Evolutionary conservation across 1,140 invertebrate species (phyloP), one percentile per base, ranked within the genome.

Genomic region (Chrysomallon squamiferum): DNA sequence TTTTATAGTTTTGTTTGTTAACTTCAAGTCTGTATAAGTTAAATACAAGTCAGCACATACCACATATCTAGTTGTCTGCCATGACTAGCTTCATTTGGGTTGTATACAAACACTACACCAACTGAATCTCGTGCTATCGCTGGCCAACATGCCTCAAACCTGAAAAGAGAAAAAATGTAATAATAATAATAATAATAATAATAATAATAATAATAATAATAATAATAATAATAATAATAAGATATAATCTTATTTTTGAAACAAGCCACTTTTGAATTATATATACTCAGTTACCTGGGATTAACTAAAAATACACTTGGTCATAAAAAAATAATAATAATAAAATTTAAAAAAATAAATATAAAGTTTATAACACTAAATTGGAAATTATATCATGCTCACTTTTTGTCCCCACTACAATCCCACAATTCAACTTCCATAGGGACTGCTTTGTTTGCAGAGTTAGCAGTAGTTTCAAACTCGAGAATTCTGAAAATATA

Each of bases 131-230:
- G 86, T 49, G 90, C 88, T 65, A 93, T 87, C 9, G 91, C 91
- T 58, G 92, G 90, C 93, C 93, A 94, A 79, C 91, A 93, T 18
- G 87, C 87, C 80, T 92, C 90, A 85, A 89, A 93, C 75, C 92
- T 93, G 69, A 32, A 30, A 32, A 33, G 22, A 6, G 6, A 27
- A 50, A 20, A 50, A 5, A 50, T 9, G 18, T 11, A 18, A 57
- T 54, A 9, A 54, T 45, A 11, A 45, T 45, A 11, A 45, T 45
- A n/a, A n/a, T 45, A 11, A 45, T 45, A 11, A 45, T 45, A 11
- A n/a, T 45, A n/a, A n/a, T 45, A 11, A 45, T 45, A 11, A 45
- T 45, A 11, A 45, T 45, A 11, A 45, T 45, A 11, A n/a, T 45
- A 11, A 45, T n/a, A 45, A n/a, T 45, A 11, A 45, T 45, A 11